These are phyloP conservation scores for Atrina japonica DNA, from an alignment of 2,888 invertebrate species.

Conservation along the genomic window DNA sequence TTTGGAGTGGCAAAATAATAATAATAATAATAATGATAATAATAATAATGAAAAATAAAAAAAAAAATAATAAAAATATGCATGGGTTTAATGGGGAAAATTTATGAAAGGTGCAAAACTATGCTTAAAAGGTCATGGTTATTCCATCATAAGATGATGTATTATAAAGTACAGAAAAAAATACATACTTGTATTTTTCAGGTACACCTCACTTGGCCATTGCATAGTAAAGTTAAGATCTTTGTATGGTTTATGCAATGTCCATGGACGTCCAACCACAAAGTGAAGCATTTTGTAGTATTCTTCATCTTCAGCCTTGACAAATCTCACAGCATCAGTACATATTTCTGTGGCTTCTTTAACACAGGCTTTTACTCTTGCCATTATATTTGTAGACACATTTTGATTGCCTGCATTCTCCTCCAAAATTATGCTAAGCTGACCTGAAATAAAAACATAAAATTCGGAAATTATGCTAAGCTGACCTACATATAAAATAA, in stretches of 20 bases:
- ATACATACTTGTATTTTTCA: constrained; percentile 29
- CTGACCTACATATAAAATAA: constrained; percentile 54
- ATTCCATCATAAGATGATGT: too few species aligned
- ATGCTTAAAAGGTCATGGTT: too few species aligned
- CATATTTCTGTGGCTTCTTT: constrained; percentile 50
- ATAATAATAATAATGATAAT: too few species aligned
- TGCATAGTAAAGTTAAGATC: constrained; percentile 11
- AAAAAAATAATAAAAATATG: too few species aligned
- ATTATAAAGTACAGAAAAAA: too few species aligned
- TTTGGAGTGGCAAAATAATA: too few species aligned
- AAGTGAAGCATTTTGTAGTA: constrained; percentile 62
- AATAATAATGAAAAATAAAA: too few species aligned
- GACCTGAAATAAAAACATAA: constrained; percentile 52
- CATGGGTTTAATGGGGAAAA: too few species aligned
- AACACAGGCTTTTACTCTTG: constrained; percentile 51
- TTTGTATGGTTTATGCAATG: constrained; percentile 43
- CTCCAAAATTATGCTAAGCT: constrained; percentile 49
- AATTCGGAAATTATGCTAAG: constrained; percentile 47
- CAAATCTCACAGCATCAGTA: constrained; percentile 57
- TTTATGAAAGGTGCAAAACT: too few species aligned
- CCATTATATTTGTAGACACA: constrained; percentile 45
- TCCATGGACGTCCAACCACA: constrained; percentile 59
- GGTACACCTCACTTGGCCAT: constrained; percentile 7
- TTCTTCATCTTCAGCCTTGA: constrained; percentile 61
- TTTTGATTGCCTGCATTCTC: constrained; percentile 52